A percentile compares a stretch with the other conserved stretches of the same genome.
phyloP scores from a whole-genome alignment of 2,113 vertebrate genomes.

The Rattus rattus region DNA sequence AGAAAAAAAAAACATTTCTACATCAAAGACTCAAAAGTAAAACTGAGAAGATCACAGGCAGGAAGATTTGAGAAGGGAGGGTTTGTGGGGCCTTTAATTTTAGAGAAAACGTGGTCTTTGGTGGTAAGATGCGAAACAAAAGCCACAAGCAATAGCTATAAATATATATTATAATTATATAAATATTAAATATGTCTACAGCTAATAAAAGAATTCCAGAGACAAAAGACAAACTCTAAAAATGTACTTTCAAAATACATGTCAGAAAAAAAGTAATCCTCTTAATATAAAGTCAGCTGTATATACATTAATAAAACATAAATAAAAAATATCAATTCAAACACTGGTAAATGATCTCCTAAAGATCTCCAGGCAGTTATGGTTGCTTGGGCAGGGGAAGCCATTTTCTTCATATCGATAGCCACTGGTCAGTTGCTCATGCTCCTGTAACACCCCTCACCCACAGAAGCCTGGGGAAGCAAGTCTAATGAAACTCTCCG shows the following conservation, averaged over 20 bases:
- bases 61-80: background rate
- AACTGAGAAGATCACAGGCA: conserved; percentile 6
- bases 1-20: background rate
- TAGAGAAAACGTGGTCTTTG: background rate
- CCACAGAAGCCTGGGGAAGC: background rate
- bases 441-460: background rate
- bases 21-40: conserved; percentile 51
- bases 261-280: background rate
- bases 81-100: background rate
- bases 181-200: conserved; percentile 2
- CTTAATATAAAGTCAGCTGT: conserved; percentile 46
- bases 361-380: no score
- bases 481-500: background rate
- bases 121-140: background rate
- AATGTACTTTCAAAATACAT: background rate
- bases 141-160: background rate
- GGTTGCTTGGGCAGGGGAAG: no score
- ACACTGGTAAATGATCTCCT: background rate
- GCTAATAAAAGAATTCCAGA: conserved; percentile 16
- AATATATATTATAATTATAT: background rate
- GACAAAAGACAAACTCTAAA: conserved; percentile 10
- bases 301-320: background rate
- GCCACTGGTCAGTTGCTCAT: background rate
- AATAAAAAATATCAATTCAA: background rate
- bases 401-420: background rate